Evolutionary conservation across 2,797 vertebrate species (phyloP).

Genomic region (Tokudaia muenninki): DNA sequence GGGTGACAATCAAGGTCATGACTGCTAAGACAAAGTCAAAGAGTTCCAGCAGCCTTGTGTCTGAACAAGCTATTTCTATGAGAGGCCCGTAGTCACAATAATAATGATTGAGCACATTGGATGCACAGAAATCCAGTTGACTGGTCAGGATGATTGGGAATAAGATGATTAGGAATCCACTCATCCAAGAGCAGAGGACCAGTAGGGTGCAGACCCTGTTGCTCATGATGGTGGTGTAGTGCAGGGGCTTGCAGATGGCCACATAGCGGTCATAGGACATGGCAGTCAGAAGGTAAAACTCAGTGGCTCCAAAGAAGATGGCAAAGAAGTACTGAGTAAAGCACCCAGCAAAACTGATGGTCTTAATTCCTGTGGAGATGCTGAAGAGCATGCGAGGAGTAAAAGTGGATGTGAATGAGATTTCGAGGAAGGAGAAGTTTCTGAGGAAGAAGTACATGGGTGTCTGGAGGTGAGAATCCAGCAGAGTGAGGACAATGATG

Average conservation of each 20-base stretch:
- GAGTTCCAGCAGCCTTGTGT: slow-evolving; percentile 46
- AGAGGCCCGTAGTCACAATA: slow-evolving; percentile 72
- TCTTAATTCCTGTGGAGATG: slow-evolving; percentile 62
- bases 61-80: slow-evolving; percentile 67
- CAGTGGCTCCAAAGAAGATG: slow-evolving; percentile 63
- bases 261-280: background rate
- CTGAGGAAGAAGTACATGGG: slow-evolving; percentile 69
- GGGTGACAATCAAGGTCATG: slow-evolving; percentile 34
- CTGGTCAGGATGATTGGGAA: slow-evolving; percentile 20
- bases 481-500: slow-evolving; percentile 26
- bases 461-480: slow-evolving; percentile 57
- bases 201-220: slow-evolving; percentile 1
- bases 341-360: slow-evolving; percentile 49
- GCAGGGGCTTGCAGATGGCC: background rate
- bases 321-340: slow-evolving; percentile 70
- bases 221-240: slow-evolving; percentile 64
- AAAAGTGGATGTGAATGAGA: slow-evolving; percentile 65
- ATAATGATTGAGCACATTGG: slow-evolving; percentile 71
- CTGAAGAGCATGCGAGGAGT: slow-evolving; percentile 54
- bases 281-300: slow-evolving; percentile 65
- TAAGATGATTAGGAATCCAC: slow-evolving; percentile 62
- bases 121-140: slow-evolving; percentile 75
- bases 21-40: slow-evolving; percentile 48
- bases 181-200: slow-evolving; percentile 55
- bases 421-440: slow-evolving; percentile 69